These are phyloP conservation scores for Harpalus rubripes DNA, from an alignment of 2,888 invertebrate genomes.

Conservation along the genomic window DNA sequence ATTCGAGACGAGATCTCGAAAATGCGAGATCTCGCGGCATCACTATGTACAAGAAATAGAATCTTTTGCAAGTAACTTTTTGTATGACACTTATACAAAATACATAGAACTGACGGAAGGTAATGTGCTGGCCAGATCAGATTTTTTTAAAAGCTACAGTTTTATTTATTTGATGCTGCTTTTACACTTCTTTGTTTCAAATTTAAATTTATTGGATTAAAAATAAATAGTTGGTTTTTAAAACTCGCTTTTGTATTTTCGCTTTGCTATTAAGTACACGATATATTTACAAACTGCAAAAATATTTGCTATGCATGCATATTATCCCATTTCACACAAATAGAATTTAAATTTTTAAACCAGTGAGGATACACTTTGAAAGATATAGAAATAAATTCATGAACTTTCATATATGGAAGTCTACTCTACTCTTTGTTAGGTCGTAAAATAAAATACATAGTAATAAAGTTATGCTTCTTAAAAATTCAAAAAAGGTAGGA, in stretches of 20 bases:
- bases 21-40: no score
- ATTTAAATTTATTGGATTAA: background rate
- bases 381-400: slow-evolving; percentile 52
- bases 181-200: background rate
- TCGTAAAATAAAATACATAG: slow-evolving; percentile 63
- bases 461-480: slow-evolving; percentile 66
- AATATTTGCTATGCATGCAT: background rate
- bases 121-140: no score
- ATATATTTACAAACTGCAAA: slow-evolving; percentile 1
- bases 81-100: no score
- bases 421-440: slow-evolving; percentile 47
- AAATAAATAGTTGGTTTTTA: background rate
- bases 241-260: background rate
- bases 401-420: slow-evolving; percentile 11
- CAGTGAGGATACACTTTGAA: slow-evolving; percentile 15
- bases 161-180: background rate
- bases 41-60: no score
- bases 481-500: slow-evolving; percentile 58
- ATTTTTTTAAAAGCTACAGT: no score
- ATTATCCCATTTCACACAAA: background rate
- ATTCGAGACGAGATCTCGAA: no score
- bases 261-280: background rate
- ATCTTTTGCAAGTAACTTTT: no score
- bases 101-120: no score
- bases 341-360: slow-evolving; percentile 17